These are phyloP conservation scores for Diaperis boleti DNA, from an alignment of 2,888 invertebrate species.

Conservation along the genomic window DNA sequence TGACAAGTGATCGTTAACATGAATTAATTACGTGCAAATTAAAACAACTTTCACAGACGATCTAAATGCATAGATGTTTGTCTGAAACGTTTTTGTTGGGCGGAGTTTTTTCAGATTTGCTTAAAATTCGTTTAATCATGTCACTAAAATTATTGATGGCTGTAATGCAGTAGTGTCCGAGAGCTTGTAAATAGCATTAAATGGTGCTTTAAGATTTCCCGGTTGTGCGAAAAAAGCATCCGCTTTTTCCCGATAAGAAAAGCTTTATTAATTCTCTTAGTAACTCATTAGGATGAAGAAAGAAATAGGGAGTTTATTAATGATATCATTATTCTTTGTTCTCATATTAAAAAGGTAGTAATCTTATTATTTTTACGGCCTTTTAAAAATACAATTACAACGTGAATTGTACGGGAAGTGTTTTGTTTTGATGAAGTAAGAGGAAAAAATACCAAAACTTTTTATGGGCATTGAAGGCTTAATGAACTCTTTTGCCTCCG, in stretches of 20 bases:
- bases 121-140: too few species aligned
- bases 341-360: conserved; percentile 40
- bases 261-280: conserved; percentile 39
- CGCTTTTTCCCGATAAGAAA: conserved; percentile 33
- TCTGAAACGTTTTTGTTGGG: too few species aligned
- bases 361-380: conserved; percentile 41
- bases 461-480: conserved; percentile 6
- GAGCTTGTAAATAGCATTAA: conserved; percentile 10
- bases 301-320: conserved; percentile 40
- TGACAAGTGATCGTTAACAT: conserved; percentile 15
- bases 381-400: conserved; percentile 34
- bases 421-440: conserved; percentile 25
- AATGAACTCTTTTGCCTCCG: conserved; percentile 17
- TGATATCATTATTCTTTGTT: conserved; percentile 40
- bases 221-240: conserved; percentile 18
- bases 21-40: too few species aligned
- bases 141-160: too few species aligned
- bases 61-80: too few species aligned
- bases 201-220: conserved; percentile 8
- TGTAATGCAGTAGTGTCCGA: too few species aligned
- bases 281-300: conserved; percentile 38
- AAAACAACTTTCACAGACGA: too few species aligned
- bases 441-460: conserved; percentile 9
- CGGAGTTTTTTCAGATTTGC: too few species aligned
- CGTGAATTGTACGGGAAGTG: conserved; percentile 27